Conservation (phyloP, 2,797 vertebrate genomes). For the Aplochiton taeniatus region DNA sequence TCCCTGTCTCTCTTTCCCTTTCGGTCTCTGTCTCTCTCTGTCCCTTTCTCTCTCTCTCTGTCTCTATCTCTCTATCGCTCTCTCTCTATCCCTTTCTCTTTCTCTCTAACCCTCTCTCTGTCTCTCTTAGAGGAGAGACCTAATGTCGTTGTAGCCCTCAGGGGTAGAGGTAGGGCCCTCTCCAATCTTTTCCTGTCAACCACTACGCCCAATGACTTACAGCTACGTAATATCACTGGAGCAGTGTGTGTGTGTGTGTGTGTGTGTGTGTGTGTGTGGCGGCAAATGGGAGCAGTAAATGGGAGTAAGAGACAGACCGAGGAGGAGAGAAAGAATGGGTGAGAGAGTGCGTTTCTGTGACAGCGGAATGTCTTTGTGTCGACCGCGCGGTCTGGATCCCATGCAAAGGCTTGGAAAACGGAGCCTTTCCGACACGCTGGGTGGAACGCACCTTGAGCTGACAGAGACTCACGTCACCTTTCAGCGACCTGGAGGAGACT, state of each 20-base stretch:
- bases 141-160: not conserved
- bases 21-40: constrained; percentile 4
- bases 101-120: not conserved
- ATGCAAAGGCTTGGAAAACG: not conserved
- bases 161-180: not conserved
- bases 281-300: too few relatives aligned
- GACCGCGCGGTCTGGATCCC: too few relatives aligned
- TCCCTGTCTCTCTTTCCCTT: not conserved
- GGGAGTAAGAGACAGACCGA: too few relatives aligned
- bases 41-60: constrained; percentile 11
- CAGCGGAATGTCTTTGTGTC: too few relatives aligned
- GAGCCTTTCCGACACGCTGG: not conserved
- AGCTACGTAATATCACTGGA: not conserved
- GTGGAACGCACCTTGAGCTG: not conserved
- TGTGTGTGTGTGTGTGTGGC: too few relatives aligned
- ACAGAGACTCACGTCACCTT: not conserved
- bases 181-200: not conserved
- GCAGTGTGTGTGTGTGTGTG: not conserved
- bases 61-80: not conserved
- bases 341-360: too few relatives aligned
- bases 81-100: not conserved
- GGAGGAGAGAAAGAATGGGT: too few relatives aligned
- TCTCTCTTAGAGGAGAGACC: not conserved
- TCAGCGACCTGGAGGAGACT: not conserved
- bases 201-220: not conserved